Base-by-base conservation (phyloP, 2,797 vertebrate species). In the Sebastes jordani region DNA sequence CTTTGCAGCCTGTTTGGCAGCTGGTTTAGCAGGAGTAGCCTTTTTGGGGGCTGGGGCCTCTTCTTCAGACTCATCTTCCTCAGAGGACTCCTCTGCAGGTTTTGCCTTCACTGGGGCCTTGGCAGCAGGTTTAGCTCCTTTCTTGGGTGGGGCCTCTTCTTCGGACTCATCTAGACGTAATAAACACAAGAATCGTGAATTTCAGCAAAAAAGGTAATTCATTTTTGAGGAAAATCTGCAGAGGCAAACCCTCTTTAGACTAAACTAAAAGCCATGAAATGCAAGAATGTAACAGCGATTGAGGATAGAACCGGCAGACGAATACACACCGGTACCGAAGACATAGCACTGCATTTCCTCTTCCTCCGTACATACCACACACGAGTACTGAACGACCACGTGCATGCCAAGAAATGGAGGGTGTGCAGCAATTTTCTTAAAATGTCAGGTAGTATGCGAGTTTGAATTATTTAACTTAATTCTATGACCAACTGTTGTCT, bases 291-390 rank as follows among this genome's bases (percentile, higher is more conserved):
- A 7, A 80, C 91, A 94, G 88, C 76, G 92, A 86, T 94, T 94
- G 94, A 94, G 93, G 93, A 95, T 94, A 94, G 94, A 90, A 95
- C 94, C 86, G 81, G 91, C 78, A 89, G 90, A 94, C 90, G 9
- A 78, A 56, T 7, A 93, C 92, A 91, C 84, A 88, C 91, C 87
- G 81, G 93, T 52, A 94, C 93, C 92, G 91, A 94, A 94, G 93
- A 94, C 93, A 94, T 93, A 92, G 91, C 93, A 4, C 82, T 92
- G 93, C 76, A 70, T 84, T 85, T 76, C 38, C 5, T 94, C 23
- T 94, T 80, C 93, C 93, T 93, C 93, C 91, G 80, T 77, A 90
- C 89, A 93, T 93, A n/a, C 65, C 93, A 92, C 78, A 71, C 93
- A 91, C 30, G 85, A 42, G 89, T 89, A 93, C 91, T 82, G 13